phyloP scores from a whole-genome alignment of 2,888 invertebrate species.

The Agriotes lineatus region DNA sequence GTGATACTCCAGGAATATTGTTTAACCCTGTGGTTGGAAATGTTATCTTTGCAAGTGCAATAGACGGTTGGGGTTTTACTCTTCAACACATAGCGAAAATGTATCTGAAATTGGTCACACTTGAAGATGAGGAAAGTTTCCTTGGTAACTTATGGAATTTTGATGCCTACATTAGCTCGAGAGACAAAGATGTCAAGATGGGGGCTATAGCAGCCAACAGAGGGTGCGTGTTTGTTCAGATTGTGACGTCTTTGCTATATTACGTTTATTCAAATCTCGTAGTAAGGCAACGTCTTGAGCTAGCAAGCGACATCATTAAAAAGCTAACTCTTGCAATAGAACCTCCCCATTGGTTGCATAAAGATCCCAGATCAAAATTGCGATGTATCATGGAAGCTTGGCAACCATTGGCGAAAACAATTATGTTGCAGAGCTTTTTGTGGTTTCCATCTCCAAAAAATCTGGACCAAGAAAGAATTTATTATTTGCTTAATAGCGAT shows the following conservation, averaged over 20 bases:
- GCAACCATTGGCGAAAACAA: constrained; percentile 86
- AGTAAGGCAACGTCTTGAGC: constrained; percentile 80
- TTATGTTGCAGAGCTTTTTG: constrained; percentile 85
- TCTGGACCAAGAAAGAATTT: constrained; percentile 81
- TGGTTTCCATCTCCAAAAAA: constrained; percentile 87
- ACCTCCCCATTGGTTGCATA: constrained; percentile 64
- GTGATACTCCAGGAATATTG: constrained; percentile 86
- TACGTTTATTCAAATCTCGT: constrained; percentile 87
- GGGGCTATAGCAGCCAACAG: constrained; percentile 95
- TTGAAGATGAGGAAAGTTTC: constrained; percentile 76
- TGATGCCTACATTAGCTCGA: constrained; percentile 89
- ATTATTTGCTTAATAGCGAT: constrained; percentile 83
- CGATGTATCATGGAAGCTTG: constrained; percentile 89
- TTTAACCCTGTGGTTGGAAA: constrained; percentile 95
- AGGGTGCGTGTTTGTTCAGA: constrained; percentile 92
- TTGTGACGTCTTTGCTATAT: constrained; percentile 93
- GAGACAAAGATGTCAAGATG: constrained; percentile 84
- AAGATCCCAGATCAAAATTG: constrained; percentile 82
- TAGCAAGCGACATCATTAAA: constrained; percentile 77
- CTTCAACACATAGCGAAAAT: constrained; percentile 64
- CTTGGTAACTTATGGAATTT: constrained; percentile 89
- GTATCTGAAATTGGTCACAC: constrained; percentile 66
- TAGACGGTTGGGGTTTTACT: constrained; percentile 93
- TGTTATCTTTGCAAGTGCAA: constrained; percentile 95
- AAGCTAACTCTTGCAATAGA: constrained; percentile 82